Conservation (phyloP, 1,140 invertebrate genomes). For the Bombus huntii region DNA sequence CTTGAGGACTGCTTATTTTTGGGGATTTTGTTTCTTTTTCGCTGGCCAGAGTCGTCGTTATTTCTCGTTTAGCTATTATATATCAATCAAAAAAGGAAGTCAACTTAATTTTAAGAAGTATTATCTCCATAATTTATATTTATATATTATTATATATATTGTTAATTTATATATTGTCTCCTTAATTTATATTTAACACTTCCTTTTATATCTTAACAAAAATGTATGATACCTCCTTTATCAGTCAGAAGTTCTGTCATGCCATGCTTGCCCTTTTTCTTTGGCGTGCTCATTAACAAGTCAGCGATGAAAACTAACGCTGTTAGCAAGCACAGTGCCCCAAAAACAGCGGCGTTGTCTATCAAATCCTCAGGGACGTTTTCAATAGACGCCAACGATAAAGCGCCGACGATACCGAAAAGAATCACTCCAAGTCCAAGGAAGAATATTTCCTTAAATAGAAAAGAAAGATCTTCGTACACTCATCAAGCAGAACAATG, state of each 20-base stretch:
- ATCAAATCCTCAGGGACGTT: slow-evolving; percentile 86
- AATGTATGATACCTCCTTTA: slow-evolving; percentile 70
- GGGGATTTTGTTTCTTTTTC: slow-evolving; percentile 51
- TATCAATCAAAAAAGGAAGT: not conserved
- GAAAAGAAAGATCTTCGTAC: not conserved
- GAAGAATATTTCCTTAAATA: slow-evolving; percentile 85
- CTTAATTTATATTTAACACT: not conserved
- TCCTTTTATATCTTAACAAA: no score
- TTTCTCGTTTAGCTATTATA: slow-evolving; percentile 16
- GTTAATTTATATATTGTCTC: no score
- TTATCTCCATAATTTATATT: no score
- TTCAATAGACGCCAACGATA: slow-evolving; percentile 88
- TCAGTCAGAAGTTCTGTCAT: slow-evolving; percentile 67
- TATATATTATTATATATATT: no score
- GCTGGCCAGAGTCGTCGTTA: slow-evolving; percentile 38
- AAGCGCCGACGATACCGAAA: slow-evolving; percentile 86
- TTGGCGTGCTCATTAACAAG: slow-evolving; percentile 75
- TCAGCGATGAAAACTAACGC: slow-evolving; percentile 87
- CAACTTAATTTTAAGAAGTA: not conserved
- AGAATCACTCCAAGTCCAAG: slow-evolving; percentile 87
- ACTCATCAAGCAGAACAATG: not conserved
- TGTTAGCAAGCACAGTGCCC: slow-evolving; percentile 86
- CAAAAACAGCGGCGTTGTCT: slow-evolving; percentile 88
- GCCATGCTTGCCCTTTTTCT: slow-evolving; percentile 70
- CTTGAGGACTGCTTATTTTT: not conserved